Evolutionary conservation across 2,113 vertebrate genomes (phyloP), one percentile per base, ranked within the genome.

Genomic region (Nannobrachium achirus): DNA sequence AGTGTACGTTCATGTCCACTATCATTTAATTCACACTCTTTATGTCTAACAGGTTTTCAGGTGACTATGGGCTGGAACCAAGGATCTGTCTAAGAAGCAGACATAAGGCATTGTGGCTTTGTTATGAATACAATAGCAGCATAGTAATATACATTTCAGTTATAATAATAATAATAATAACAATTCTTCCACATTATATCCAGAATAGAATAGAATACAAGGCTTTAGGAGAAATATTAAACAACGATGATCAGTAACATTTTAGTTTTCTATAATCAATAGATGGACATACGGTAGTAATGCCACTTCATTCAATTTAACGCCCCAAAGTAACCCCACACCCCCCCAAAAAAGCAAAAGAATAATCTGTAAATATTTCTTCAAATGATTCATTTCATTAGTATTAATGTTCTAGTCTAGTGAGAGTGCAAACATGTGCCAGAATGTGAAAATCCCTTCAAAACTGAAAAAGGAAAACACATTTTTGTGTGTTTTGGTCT

Each of bases 361-460:
- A 76, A 81, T 20, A 63, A 71, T 81, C 78, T 33, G 64, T 59
- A 33, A 56, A 55, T 44, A n/a, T 18, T 16, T 59, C 50, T 50
- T 52, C 7, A 10, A 52, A 69, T 69, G 15, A 63, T 8, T 62
- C 8, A 39, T 7, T 65, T 64, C 19, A 40, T 2, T 78, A n/a
- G 41, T 63, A 66, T 81, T 51, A 64, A 19, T n/a, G 1, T 16
- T 41, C 16, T 56, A 48, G 13, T 69, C 8, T 33, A 67, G 60
- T 56, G 53, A 71, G 7, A 72, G 61, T 78, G 80, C 81, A 83
- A 88, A 75, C 18, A 67, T 56, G 4, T 48, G 71, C 16, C 76
- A 65, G 38, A 68, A 68, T 46, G 33, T 57, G 9, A 65, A 25
- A 64, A 39, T 68, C 60, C 11, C 52, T 75, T 75, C 65, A 76